Evolutionary conservation across 2,797 vertebrate genomes (phyloP).

Genomic region (Clarias laeviceps): DNA sequence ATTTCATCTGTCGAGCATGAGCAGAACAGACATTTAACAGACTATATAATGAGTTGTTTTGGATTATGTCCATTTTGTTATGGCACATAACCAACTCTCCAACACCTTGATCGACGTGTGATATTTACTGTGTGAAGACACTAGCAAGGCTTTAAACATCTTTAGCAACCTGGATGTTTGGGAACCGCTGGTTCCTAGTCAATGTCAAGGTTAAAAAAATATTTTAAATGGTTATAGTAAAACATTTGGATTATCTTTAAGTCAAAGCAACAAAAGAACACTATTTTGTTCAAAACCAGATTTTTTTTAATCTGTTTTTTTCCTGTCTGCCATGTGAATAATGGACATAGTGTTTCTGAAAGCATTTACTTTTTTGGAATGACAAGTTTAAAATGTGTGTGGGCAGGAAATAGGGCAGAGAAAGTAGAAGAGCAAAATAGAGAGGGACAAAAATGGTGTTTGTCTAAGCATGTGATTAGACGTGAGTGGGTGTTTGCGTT

Average conservation of each 20-base stretch:
- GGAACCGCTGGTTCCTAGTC: neutral
- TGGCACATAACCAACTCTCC: neutral
- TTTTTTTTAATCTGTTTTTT: neutral
- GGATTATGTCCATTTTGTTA: neutral
- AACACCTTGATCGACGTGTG: neutral
- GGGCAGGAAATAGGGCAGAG: neutral
- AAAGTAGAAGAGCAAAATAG: neutral
- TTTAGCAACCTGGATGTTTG: neutral
- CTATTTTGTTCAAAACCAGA: neutral
- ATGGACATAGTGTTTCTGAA: neutral
- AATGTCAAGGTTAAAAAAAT: neutral
- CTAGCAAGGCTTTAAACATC: neutral
- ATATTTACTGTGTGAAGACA: neutral
- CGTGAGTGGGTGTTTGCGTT: neutral
- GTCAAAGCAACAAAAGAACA: neutral
- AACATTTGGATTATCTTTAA: neutral
- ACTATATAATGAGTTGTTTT: neutral
- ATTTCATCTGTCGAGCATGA: neutral
- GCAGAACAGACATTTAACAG: neutral
- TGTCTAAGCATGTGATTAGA: constrained; percentile 10
- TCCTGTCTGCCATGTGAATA: neutral
- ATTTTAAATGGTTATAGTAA: neutral
- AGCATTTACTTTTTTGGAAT: neutral
- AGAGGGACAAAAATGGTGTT: neutral
- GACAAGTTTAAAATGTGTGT: neutral